Percentiles rank a stretch among this genome's conserved stretches.
Evolutionary conservation across 2,888 invertebrate genomes (phyloP).

Genomic region (Lasioglossum figueresi): DNA sequence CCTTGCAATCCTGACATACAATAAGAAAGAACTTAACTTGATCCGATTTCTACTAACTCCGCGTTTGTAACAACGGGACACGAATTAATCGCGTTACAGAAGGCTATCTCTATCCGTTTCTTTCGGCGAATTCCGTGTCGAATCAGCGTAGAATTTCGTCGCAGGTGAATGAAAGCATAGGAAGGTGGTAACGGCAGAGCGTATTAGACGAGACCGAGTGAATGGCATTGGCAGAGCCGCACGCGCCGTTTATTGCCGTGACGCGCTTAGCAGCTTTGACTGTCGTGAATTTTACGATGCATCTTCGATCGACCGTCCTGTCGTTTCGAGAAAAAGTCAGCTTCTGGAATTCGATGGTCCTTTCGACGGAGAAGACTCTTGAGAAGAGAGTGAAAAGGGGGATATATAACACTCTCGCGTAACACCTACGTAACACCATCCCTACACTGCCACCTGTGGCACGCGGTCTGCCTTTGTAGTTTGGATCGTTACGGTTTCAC

Average conservation of each 20-base stretch:
- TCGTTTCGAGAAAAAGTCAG: not conserved
- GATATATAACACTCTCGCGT: not conserved
- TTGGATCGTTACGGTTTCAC: slow-evolving; percentile 29
- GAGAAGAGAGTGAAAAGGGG: not conserved
- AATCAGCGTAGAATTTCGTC: slow-evolving; percentile 22
- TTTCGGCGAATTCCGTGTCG: not conserved
- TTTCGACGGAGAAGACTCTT: not conserved
- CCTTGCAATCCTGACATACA: too few species aligned
- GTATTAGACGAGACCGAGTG: slow-evolving; percentile 48
- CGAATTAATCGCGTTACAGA: too few species aligned
- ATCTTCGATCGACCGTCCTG: not conserved
- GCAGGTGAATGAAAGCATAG: slow-evolving; percentile 57
- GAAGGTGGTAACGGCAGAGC: slow-evolving; percentile 36
- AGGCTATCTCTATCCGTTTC: too few species aligned
- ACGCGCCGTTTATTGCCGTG: slow-evolving; percentile 4
- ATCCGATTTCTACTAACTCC: too few species aligned
- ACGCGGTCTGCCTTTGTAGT: slow-evolving; percentile 49
- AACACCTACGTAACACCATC: slow-evolving; percentile 39
- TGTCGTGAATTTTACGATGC: not conserved
- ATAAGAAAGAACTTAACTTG: too few species aligned
- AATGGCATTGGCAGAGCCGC: slow-evolving; percentile 53
- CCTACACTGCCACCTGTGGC: slow-evolving; percentile 76
- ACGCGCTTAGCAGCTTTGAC: not conserved
- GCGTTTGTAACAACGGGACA: too few species aligned
- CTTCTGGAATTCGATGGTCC: not conserved